Conservation (phyloP, 2,888 invertebrate genomes). For the Drosophila maculinotata region DNA sequence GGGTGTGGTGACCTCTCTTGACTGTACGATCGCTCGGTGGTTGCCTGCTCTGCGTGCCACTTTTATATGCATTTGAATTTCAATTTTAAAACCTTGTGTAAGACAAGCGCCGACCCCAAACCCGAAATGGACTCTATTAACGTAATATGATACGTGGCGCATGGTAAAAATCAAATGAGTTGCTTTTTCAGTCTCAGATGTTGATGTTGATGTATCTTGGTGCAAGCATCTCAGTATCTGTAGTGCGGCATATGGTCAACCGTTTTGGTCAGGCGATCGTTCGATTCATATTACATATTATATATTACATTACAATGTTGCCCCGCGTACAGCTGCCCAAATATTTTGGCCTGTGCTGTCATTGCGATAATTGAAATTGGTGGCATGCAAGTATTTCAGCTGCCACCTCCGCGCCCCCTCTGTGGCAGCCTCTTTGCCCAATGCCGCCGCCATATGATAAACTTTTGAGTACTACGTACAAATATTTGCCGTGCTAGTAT, state of each 20-base stretch:
- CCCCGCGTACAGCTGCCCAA: slow-evolving; percentile 63
- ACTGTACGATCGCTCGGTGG: slow-evolving; percentile 39
- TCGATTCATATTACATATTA: slow-evolving; percentile 46
- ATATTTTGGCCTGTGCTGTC: slow-evolving; percentile 64
- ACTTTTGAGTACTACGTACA: slow-evolving; percentile 7
- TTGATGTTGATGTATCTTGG: slow-evolving; percentile 52
- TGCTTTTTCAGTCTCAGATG: slow-evolving; percentile 14
- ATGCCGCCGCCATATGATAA: slow-evolving; percentile 16
- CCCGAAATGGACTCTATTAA: slow-evolving; percentile 58
- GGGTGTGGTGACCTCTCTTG: slow-evolving; percentile 65
- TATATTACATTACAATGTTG: slow-evolving; percentile 54
- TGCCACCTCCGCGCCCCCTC: no score
- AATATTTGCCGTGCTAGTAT: no score
- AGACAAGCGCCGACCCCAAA: slow-evolving; percentile 14
- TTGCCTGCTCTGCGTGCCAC: slow-evolving; percentile 37
- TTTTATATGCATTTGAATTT: slow-evolving; percentile 53
- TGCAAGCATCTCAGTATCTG: slow-evolving; percentile 2
- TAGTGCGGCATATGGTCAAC: slow-evolving; percentile 55
- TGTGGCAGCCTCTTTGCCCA: slow-evolving; percentile 9
- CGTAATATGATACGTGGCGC: slow-evolving; percentile 61
- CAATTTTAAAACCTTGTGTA: slow-evolving; percentile 14
- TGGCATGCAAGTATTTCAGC: slow-evolving; percentile 31
- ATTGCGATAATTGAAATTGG: slow-evolving; percentile 5
- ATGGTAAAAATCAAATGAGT: slow-evolving; percentile 55
- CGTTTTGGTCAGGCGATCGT: slow-evolving; percentile 27